A percentile compares a stretch with the other conserved stretches of the same genome.
Conservation (phyloP, 1,140 invertebrate species). For the Bombus vancouverensis region DNA sequence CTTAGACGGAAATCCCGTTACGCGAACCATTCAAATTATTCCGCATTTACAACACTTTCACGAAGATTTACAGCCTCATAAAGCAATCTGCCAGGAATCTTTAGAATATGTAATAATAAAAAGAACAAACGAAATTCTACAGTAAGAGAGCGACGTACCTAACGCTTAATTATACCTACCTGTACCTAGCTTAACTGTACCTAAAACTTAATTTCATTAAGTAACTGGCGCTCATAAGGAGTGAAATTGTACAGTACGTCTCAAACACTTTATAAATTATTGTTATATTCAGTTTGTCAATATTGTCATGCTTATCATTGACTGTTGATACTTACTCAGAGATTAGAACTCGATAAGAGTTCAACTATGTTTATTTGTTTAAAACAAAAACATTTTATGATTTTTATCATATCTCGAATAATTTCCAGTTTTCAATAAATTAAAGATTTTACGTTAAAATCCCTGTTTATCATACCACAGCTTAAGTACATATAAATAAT, state of each 20-base stretch:
- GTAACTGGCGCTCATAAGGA: no score
- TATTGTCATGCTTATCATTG: neutral
- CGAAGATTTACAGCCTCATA: neutral
- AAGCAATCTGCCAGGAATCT: neutral
- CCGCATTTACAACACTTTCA: no score
- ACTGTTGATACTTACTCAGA: neutral
- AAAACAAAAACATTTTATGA: neutral
- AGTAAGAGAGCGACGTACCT: neutral
- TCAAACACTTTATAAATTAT: neutral
- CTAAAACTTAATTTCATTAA: neutral
- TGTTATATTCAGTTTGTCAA: neutral
- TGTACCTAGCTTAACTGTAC: no score
- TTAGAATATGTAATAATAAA: neutral
- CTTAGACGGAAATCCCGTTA: neutral
- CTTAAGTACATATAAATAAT: neutral
- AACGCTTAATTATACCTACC: no score
- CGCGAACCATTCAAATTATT: conserved; percentile 3
- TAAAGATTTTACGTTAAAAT: neutral
- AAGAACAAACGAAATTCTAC: no score
- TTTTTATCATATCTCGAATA: neutral
- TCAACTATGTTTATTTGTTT: neutral
- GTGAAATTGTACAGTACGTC: no score
- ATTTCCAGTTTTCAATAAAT: neutral
- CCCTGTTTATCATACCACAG: neutral
- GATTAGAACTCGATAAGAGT: neutral